Percentiles rank a stretch among this genome's conserved stretches.
Conservation (phyloP, 2,888 invertebrate genomes). For the Rhagonycha lutea region DNA sequence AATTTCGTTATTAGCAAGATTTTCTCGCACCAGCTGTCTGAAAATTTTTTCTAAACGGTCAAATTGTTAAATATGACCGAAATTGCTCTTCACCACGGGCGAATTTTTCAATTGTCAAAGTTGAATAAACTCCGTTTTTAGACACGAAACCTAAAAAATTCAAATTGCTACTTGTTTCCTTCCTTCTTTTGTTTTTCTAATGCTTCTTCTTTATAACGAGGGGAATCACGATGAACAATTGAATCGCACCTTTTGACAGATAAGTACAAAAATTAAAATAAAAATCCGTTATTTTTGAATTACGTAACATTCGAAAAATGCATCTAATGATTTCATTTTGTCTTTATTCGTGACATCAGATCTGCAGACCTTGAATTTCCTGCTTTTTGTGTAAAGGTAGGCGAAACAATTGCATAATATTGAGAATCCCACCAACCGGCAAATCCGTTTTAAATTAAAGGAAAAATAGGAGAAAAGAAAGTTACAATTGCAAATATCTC, state of each 20-base stretch:
- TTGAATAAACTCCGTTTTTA: neutral
- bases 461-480: neutral
- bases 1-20: neutral
- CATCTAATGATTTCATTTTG: neutral
- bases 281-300: neutral
- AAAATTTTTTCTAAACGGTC: neutral
- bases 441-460: neutral
- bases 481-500: neutral
- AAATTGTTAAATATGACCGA: neutral
- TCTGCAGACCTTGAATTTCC: neutral
- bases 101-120: neutral
- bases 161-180: neutral
- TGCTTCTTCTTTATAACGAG: neutral
- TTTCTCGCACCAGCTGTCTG: neutral
- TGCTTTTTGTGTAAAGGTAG: neutral
- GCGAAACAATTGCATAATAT: neutral
- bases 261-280: neutral
- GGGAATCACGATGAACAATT: neutral
- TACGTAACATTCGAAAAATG: neutral
- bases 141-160: neutral
- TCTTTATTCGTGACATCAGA: neutral
- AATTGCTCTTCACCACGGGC: neutral
- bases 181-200: neutral
- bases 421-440: neutral
- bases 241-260: neutral